Evolutionary conservation across 2,113 vertebrate species (phyloP).

Genomic region (Anser cygnoides): DNA sequence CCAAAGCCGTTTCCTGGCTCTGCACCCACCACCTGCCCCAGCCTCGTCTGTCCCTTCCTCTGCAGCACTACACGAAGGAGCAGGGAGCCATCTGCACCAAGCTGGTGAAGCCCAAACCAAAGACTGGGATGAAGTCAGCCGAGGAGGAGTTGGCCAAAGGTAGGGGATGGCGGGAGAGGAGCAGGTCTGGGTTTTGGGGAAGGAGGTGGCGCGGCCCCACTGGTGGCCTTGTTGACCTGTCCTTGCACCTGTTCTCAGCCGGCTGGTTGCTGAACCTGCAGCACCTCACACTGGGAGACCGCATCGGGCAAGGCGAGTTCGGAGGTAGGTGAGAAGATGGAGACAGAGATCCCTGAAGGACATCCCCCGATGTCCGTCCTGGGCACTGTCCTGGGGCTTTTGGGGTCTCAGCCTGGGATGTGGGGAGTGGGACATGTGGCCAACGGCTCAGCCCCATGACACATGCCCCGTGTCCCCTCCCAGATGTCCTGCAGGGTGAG

Average conservation of each 20-base stretch:
- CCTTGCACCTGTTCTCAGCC: conserved; percentile 62
- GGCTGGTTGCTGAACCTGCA: conserved; percentile 90
- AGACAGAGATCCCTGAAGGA: not conserved
- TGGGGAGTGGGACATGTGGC: rapidly evolving
- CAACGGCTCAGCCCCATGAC: not conserved
- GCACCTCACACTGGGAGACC: conserved; percentile 80
- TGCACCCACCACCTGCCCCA: not conserved
- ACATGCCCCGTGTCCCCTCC: rapidly evolving
- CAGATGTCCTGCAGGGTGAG: conserved; percentile 87
- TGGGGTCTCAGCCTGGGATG: not conserved
- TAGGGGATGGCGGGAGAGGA: conserved; percentile 20
- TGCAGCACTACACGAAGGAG: conserved; percentile 87
- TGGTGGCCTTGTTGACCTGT: not conserved
- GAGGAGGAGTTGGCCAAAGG: conserved; percentile 88
- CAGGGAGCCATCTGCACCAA: conserved; percentile 87
- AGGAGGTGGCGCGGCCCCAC: rapidly evolving
- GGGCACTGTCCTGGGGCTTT: not conserved
- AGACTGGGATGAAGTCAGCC: conserved; percentile 85
- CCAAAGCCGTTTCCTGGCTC: not conserved
- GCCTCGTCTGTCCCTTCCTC: not conserved
- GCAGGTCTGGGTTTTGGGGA: not conserved
- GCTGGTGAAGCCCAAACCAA: conserved; percentile 86
- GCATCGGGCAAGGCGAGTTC: conserved; percentile 90
- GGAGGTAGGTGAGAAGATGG: conserved; percentile 79
- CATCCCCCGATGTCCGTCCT: rapidly evolving